Base-by-base conservation (phyloP, 2,888 invertebrate genomes). In the Alloplasta piceator region DNA sequence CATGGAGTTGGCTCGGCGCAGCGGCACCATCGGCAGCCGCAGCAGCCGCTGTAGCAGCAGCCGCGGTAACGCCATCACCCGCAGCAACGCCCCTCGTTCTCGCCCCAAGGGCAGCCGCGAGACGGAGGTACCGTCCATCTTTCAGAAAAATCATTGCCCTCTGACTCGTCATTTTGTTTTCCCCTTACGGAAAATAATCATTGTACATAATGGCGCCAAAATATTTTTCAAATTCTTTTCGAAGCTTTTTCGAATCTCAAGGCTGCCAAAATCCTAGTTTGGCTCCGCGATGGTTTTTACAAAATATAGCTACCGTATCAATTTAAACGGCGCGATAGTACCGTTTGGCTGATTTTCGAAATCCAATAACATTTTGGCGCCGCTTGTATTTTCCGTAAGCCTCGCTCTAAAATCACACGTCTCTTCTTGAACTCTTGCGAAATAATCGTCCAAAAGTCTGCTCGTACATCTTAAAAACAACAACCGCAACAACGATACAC, bases 1-100 rank as follows among this genome's bases (percentile, higher is more conserved):
- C 96, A 93, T 96, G 96, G 96, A 95, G 96, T 93, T 96, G 96
- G 95, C 94, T 96, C 93, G 94, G 94, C 83, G 92, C 92, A 82
- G 91, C 94, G 83, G 92, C 93, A 87, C 93, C 93, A 87, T 92
- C 93, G 88, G 92, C 93, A 88, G 92, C 93, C 87, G 94, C 95
- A 87, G 94, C 95, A 85, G 94, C 95, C 87, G 94, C 94, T 88
- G 94, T 91, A 93, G 95, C 93, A 94, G 94, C 92, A 93, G 90
- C 92, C 93, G 91, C 94, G 92, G 94, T 94, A 89, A 93, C 94
- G 83, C 91, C 91, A 91, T 93, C 94, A 91, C 94, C 94, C 89
- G 93, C 94, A 92, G 93, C 94, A 92, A 89, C 92, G 87, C 95
- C 94, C 93, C 94, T 96, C 92, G 95, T 96, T 93, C 94, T 96